Evolutionary conservation across 2,113 vertebrate species (phyloP).

Genomic region (Thalassoma bifasciatum): DNA sequence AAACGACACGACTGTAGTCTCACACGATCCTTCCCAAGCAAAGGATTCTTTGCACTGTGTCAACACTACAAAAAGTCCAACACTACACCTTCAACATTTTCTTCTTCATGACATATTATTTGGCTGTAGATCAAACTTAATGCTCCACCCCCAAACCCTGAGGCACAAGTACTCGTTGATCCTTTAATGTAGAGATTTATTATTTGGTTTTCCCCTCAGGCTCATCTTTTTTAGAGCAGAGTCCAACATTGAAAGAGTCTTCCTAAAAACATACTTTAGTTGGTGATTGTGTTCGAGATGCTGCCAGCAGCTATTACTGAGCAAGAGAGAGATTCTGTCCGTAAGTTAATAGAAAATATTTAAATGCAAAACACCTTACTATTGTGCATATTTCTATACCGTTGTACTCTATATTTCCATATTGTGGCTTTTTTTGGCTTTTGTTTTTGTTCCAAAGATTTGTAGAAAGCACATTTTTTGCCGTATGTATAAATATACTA

Average conservation of each 20-base stretch:
- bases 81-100: constrained; percentile 52
- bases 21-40: constrained; percentile 20
- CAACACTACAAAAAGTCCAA: constrained; percentile 57
- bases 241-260: constrained; percentile 77
- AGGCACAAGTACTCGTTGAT: constrained; percentile 49
- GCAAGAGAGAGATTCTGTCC: constrained; percentile 64
- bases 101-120: constrained; percentile 12
- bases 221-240: constrained; percentile 70
- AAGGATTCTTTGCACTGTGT: constrained; percentile 37
- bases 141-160: constrained; percentile 16
- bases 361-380: constrained; percentile 79
- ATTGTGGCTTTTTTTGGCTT: constrained; percentile 75
- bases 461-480: constrained; percentile 82
- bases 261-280: constrained; percentile 72
- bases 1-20: constrained; percentile 24
- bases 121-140: constrained; percentile 29
- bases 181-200: constrained; percentile 54
- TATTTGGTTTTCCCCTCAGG: constrained; percentile 60
- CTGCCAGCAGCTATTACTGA: constrained; percentile 69
- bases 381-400: constrained; percentile 81
- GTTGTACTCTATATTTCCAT: constrained; percentile 78
- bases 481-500: constrained; percentile 79
- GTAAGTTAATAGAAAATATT: constrained; percentile 71
- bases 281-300: constrained; percentile 60
- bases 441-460: constrained; percentile 84